phyloP scores from a whole-genome alignment of 2,113 vertebrate genomes.

The Orycteropus afer region DNA sequence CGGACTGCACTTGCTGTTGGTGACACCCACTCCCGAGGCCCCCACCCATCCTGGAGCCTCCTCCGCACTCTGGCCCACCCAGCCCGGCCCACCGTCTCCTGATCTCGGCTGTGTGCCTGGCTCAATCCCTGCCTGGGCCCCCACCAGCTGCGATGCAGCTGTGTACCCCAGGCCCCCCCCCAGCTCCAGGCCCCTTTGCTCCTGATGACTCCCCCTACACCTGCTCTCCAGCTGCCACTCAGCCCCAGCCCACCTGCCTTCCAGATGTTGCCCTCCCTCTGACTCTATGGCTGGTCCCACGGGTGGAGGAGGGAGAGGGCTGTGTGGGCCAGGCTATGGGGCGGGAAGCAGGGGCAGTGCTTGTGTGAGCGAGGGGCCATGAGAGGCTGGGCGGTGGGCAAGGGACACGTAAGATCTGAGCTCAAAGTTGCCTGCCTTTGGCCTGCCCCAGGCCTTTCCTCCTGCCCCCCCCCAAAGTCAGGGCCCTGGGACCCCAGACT shows the following conservation, averaged over 20 bases:
- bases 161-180: constrained; percentile 55
- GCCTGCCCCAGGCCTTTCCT: neutral
- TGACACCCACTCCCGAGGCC: constrained; percentile 67
- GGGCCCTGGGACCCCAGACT: constrained; percentile 26
- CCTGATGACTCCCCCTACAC: constrained; percentile 63
- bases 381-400: fast-evolving
- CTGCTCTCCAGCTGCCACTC: constrained; percentile 74
- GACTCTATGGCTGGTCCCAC: constrained; percentile 30
- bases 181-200: constrained; percentile 46
- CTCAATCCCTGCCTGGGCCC: constrained; percentile 45
- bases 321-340: neutral
- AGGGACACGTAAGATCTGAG: neutral
- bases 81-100: constrained; percentile 63
- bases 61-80: constrained; percentile 61
- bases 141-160: constrained; percentile 73
- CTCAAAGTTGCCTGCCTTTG: neutral
- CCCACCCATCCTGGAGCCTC: constrained; percentile 83
- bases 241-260: constrained; percentile 70
- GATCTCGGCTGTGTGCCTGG: neutral
- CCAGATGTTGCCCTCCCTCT: constrained; percentile 80
- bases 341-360: neutral
- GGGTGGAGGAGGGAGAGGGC: neutral
- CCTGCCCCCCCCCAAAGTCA: neutral
- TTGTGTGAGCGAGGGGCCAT: fast-evolving
- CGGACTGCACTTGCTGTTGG: constrained; percentile 80